Evolutionary conservation across 2,113 vertebrate species (phyloP).

Genomic region (Haliaeetus leucogaster): DNA sequence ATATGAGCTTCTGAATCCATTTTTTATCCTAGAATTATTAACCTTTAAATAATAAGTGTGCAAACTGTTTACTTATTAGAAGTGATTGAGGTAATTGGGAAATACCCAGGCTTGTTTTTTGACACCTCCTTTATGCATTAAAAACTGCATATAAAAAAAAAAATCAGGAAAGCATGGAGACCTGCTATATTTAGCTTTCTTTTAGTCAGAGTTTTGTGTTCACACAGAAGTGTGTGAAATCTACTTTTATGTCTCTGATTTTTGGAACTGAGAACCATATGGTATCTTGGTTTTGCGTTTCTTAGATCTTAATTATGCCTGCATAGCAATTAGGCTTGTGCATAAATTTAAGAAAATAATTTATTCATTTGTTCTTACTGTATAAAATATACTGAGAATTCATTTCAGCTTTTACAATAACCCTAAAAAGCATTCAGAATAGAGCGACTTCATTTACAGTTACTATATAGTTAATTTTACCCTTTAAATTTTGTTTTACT

Average conservation of each 20-base stretch:
- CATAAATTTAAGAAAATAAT: slow-evolving; percentile 54
- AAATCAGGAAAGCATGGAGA: neutral
- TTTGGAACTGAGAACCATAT: slow-evolving; percentile 63
- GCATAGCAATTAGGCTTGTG: slow-evolving; percentile 60
- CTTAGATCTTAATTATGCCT: slow-evolving; percentile 64
- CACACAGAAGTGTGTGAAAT: slow-evolving; percentile 33
- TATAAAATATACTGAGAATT: neutral
- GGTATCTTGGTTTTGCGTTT: slow-evolving; percentile 61
- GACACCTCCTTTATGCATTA: neutral
- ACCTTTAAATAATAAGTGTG: neutral
- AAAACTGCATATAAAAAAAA: neutral
- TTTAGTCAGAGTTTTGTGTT: slow-evolving; percentile 22
- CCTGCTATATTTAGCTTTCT: slow-evolving; percentile 42
- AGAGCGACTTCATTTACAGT: neutral
- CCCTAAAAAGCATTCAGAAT: neutral
- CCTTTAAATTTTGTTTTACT: neutral
- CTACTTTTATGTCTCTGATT: slow-evolving; percentile 45
- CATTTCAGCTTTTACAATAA: neutral
- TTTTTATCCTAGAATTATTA: neutral
- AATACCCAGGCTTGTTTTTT: neutral
- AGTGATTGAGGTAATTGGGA: neutral
- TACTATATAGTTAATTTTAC: neutral
- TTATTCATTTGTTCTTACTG: neutral
- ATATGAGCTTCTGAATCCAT: neutral
- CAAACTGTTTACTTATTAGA: neutral